Percentiles rank a stretch among this genome's conserved stretches.
Conservation (phyloP, 2,113 vertebrate genomes). For the Carettochelys insculpta region DNA sequence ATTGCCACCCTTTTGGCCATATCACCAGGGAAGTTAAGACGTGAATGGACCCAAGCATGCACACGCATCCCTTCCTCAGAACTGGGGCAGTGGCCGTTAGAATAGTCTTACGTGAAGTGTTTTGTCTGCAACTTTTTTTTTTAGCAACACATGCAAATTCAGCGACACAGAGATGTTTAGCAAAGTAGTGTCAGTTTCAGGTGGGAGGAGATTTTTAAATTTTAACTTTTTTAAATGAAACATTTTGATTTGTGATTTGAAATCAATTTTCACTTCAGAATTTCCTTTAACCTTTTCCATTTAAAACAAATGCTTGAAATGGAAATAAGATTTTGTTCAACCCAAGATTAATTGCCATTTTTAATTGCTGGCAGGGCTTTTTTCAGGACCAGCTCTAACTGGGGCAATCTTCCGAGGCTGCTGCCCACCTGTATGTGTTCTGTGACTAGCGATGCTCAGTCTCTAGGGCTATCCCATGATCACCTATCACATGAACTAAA, state of each 20-base stretch:
- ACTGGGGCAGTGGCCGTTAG: neutral
- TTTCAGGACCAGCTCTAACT: neutral
- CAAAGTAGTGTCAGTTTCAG: neutral
- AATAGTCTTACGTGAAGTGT: neutral
- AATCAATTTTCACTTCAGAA: neutral
- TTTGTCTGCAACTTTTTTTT: neutral
- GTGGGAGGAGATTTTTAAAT: no score
- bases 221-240: neutral
- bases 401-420: neutral
- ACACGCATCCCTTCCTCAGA: neutral
- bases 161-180: neutral
- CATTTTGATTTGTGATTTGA: neutral
- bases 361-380: neutral
- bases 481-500: neutral
- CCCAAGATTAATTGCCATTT: neutral
- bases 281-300: neutral
- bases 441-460: neutral
- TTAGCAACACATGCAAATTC: neutral
- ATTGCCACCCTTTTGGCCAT: neutral
- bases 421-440: neutral
- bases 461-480: neutral
- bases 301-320: neutral
- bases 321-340: neutral
- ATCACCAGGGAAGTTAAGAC: neutral
- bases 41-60: neutral